These are phyloP conservation scores for Peromyscus nudipes DNA, from an alignment of 2,797 vertebrate species.

Conservation along the genomic window DNA sequence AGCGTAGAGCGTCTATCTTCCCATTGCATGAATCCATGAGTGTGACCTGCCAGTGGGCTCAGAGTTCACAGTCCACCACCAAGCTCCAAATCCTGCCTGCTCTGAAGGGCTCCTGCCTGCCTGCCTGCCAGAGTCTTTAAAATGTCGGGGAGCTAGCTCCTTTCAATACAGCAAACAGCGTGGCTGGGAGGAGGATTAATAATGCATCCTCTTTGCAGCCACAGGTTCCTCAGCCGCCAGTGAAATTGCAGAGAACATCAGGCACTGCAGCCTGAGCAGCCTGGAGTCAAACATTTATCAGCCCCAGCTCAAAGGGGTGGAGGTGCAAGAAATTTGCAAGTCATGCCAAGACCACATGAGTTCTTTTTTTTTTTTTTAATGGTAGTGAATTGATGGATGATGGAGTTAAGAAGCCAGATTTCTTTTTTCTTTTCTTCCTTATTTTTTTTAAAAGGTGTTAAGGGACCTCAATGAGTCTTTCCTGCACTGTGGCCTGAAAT, in stretches of 20 bases:
- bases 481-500: too few species aligned
- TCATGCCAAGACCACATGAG: background rate
- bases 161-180: background rate
- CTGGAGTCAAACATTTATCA: background rate
- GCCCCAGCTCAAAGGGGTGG: background rate
- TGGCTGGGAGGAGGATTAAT: background rate
- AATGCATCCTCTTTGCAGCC: background rate
- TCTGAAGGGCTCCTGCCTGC: background rate
- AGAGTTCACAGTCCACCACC: rapidly evolving
- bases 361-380: background rate
- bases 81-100: background rate
- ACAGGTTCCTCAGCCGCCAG: background rate
- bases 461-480: too few species aligned
- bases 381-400: background rate
- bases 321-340: background rate
- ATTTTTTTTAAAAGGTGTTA: background rate
- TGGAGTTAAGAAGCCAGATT: too few species aligned
- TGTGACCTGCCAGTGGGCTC: background rate
- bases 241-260: background rate
- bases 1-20: background rate
- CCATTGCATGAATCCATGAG: background rate
- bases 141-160: background rate
- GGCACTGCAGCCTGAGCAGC: background rate
- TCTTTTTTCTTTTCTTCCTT: background rate
- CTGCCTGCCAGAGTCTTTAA: background rate